Evolutionary conservation across 2,888 invertebrate genomes (phyloP).

Genomic region (Lasioglossum oenotherae): DNA sequence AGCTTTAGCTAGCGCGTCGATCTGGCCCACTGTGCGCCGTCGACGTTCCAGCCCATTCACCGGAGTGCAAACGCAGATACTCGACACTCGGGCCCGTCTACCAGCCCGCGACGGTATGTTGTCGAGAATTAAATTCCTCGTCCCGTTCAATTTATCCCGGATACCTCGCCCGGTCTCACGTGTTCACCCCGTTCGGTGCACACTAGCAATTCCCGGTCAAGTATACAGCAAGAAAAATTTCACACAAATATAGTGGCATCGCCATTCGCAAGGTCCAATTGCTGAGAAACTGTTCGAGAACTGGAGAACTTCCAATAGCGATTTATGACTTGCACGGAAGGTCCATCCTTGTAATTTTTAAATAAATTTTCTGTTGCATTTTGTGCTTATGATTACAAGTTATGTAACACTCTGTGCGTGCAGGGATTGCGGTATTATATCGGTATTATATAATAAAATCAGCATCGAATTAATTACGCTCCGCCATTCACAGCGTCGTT

Average conservation of each 20-base stretch:
- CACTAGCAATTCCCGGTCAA: not conserved
- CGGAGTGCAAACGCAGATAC: slow-evolving; percentile 3
- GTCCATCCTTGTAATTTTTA: not conserved
- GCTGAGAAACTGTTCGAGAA: not conserved
- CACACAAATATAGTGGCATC: not conserved
- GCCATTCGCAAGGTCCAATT: not conserved
- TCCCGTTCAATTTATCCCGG: not conserved
- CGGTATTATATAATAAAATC: not conserved
- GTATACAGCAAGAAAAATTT: not conserved
- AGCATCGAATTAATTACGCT: not conserved
- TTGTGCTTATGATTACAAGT: not conserved
- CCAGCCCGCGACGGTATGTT: not conserved
- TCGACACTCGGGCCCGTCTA: not conserved
- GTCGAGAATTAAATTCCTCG: slow-evolving; percentile 29
- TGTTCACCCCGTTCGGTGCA: not conserved
- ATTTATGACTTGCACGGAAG: not conserved
- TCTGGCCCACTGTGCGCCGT: too few relatives aligned
- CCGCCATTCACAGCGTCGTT: not conserved
- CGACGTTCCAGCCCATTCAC: slow-evolving; percentile 1
- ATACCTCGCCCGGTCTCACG: not conserved
- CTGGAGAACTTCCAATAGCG: not conserved
- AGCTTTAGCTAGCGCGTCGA: too few relatives aligned
- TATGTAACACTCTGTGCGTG: not conserved
- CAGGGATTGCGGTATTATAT: not conserved
- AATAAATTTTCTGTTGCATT: not conserved